phyloP scores from a whole-genome alignment of 2,113 vertebrate genomes.

The Amphiprion percula region DNA sequence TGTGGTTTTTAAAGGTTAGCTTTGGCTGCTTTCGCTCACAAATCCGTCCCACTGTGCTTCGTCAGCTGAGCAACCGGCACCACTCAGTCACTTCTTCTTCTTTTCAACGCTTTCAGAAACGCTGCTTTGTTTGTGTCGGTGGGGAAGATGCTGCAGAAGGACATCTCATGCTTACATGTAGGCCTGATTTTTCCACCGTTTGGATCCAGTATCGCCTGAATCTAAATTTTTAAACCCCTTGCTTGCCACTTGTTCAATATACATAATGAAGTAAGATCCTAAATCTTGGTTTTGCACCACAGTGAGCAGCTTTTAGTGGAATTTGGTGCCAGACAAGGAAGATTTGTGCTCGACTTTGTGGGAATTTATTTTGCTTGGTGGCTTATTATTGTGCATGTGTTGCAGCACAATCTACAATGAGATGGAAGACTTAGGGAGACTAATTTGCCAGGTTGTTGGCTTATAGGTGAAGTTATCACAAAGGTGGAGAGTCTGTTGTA shows the following conservation, averaged over 20 bases:
- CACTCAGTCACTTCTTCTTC: constrained; percentile 50
- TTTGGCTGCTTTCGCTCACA: constrained; percentile 39
- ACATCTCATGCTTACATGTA: not conserved
- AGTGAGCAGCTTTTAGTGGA: constrained; percentile 84
- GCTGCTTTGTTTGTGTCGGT: constrained; percentile 16
- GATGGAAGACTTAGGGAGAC: constrained; percentile 77
- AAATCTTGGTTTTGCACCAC: constrained; percentile 79
- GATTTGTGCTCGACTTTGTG: constrained; percentile 85
- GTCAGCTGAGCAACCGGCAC: constrained; percentile 61
- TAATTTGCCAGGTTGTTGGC: constrained; percentile 84
- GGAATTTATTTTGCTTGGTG: constrained; percentile 87
- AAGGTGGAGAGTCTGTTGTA: constrained; percentile 72
- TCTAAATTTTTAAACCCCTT: constrained; percentile 79
- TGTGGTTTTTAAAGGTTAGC: constrained; percentile 63
- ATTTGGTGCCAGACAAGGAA: constrained; percentile 84
- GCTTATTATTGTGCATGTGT: constrained; percentile 82
- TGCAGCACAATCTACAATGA: constrained; percentile 83
- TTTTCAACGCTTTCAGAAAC: constrained; percentile 23
- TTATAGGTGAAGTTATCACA: constrained; percentile 83
- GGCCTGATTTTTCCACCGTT: constrained; percentile 21
- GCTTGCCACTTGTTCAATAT: constrained; percentile 71
- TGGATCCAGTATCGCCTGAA: constrained; percentile 59
- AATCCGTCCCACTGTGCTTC: constrained; percentile 59
- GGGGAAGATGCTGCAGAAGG: constrained; percentile 13
- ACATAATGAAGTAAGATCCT: constrained; percentile 88